Percentiles rank a stretch among this genome's conserved stretches.
Evolutionary conservation across 2,113 vertebrate species (phyloP).

Genomic region (Leucosticte australis): DNA sequence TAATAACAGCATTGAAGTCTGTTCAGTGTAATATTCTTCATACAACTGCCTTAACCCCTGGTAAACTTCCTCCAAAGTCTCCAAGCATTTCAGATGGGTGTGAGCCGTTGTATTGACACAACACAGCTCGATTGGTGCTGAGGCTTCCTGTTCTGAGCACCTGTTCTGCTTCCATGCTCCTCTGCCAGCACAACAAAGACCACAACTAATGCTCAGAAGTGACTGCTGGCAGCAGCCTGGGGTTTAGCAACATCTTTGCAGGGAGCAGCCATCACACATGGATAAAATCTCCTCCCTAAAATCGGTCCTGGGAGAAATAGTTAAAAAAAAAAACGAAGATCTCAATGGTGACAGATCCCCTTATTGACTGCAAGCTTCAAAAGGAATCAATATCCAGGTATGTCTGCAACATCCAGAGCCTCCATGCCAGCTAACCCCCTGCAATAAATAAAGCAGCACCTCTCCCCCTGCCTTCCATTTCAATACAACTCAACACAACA

Average conservation of each 20-base stretch:
- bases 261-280: background rate
- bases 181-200: background rate
- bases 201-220: background rate
- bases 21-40: slow-evolving; percentile 12
- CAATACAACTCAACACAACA: background rate
- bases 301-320: background rate
- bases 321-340: background rate
- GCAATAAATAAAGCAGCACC: background rate
- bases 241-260: background rate
- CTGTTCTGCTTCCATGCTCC: background rate
- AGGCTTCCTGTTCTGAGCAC: background rate
- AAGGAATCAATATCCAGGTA: background rate
- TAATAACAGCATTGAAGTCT: slow-evolving; percentile 12
- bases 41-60: slow-evolving; percentile 8
- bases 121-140: background rate
- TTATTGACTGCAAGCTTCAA: background rate
- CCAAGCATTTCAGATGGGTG: background rate
- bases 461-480: background rate
- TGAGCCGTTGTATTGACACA: background rate
- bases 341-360: background rate
- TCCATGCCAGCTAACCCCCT: background rate
- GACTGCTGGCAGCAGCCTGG: background rate
- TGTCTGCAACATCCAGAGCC: background rate
- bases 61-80: background rate
- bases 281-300: background rate